These are phyloP conservation scores for Lithosia quadra DNA, from an alignment of 2,888 invertebrate species.

Conservation along the genomic window DNA sequence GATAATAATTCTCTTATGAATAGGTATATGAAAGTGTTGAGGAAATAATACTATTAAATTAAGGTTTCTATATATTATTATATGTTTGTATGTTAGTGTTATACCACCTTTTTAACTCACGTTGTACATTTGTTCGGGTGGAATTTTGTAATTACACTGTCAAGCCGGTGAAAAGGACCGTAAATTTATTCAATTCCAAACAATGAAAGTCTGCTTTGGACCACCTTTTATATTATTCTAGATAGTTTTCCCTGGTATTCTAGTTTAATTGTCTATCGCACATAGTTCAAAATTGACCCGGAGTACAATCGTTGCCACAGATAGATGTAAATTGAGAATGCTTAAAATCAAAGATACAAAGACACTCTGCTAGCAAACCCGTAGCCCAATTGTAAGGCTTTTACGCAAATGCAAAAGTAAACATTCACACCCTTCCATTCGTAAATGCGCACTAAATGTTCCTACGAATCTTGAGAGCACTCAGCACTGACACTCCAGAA, in stretches of 20 bases:
- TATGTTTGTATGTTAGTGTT: neutral
- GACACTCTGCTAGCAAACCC: too few species aligned
- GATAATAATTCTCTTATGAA: neutral
- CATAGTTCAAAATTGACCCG: neutral
- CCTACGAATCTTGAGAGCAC: neutral
- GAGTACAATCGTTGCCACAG: neutral
- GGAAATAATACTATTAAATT: neutral
- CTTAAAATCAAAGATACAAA: neutral
- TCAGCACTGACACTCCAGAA: constrained; percentile 2
- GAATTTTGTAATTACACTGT: neutral
- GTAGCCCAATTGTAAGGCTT: neutral
- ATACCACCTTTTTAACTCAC: neutral
- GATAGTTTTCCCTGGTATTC: neutral
- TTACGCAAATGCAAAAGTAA: neutral
- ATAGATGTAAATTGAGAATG: neutral
- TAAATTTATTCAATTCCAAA: neutral
- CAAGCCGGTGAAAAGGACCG: neutral
- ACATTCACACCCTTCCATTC: constrained; percentile 32
- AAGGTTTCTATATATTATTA: neutral
- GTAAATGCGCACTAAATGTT: constrained; percentile 13
- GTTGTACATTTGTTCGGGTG: neutral
- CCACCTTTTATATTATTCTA: neutral
- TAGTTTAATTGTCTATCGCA: neutral
- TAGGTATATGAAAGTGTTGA: neutral
- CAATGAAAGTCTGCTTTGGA: neutral